Evolutionary conservation across 1,140 invertebrate genomes (phyloP), one percentile per base, ranked within the genome.

Genomic region (Heliothis virescens): DNA sequence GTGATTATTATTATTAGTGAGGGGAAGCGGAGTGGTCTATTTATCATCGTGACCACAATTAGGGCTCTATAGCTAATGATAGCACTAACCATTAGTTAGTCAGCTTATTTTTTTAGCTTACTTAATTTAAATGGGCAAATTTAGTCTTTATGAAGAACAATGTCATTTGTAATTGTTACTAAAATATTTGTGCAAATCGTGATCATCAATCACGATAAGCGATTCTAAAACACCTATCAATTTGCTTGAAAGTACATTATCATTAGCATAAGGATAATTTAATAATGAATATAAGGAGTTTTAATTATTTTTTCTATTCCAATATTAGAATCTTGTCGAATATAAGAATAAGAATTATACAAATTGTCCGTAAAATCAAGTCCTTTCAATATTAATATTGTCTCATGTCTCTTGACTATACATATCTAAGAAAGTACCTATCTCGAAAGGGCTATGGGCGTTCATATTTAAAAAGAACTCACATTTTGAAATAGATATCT

Each of bases 41-140:
- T 75, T 74, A 75, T 80, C 60, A 80, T 79, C 77, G 52, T 16
- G 15, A 53, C 47, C 57, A 72, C 55, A 79, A 79, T 79, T 79
- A 79, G 47, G 53, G 29, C 34, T 67, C 34, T 48, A 79, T 52
- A 50, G 55, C 69, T 79, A 60, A 79, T 62, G 67, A 62, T 62
- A 47, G 34, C 13, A 57, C 18, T 48, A 79, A 52, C 55, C 57
- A 72, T 74, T 79, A 52, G 34, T 52, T 50, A 41, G 47, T 52
- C 47, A 65, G 15, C 59, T 77, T 18, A 53, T 77, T 77, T 50
- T n/a, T 63, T 76, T 12, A 59, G 12, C n/a, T 16, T 74, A 50
- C 50, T 63, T 63, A 41, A 63, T 63, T 63, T 63, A 21, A 26
- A 59, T 11, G 57, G 13, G 9, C 55, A 57, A 26, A 59, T 26